phyloP scores from a whole-genome alignment of 2,113 vertebrate species.

The Clarias gariepinus region DNA sequence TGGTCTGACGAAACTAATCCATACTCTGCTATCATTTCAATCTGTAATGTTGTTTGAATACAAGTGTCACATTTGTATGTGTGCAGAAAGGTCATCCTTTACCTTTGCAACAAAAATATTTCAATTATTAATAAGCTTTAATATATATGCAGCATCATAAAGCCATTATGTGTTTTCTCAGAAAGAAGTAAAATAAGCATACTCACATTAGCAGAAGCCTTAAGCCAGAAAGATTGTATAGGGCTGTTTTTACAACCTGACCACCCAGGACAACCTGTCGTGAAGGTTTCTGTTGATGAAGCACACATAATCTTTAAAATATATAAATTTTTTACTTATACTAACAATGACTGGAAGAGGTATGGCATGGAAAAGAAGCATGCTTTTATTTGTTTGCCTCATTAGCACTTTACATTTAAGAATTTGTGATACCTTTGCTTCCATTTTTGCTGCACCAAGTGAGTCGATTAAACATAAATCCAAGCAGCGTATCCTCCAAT shows the following conservation, averaged over 20 bases:
- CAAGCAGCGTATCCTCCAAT: slow-evolving; percentile 82
- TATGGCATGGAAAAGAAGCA: not conserved
- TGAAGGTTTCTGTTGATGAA: slow-evolving; percentile 64
- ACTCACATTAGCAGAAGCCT: slow-evolving; percentile 63
- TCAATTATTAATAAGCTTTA: too few relatives aligned
- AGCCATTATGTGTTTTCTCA: not conserved
- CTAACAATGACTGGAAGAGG: not conserved
- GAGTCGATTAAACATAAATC: slow-evolving; percentile 73
- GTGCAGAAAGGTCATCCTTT: too few relatives aligned
- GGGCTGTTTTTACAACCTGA: slow-evolving; percentile 57
- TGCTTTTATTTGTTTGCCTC: not conserved
- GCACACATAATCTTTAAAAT: not conserved
- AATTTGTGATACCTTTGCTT: slow-evolving; percentile 60
- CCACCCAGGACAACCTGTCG: slow-evolving; percentile 63
- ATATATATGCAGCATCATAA: not conserved
- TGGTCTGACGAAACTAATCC: not conserved
- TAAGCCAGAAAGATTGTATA: slow-evolving; percentile 65
- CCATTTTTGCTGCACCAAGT: slow-evolving; percentile 81
- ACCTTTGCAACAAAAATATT: too few relatives aligned
- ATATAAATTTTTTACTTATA: not conserved
- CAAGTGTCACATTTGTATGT: too few relatives aligned
- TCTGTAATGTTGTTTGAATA: too few relatives aligned
- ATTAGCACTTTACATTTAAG: not conserved
- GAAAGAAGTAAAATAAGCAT: too few relatives aligned
- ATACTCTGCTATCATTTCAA: too few relatives aligned